phyloP scores from a whole-genome alignment of 2,113 vertebrate genomes.

The Odontesthes bonariensis region DNA sequence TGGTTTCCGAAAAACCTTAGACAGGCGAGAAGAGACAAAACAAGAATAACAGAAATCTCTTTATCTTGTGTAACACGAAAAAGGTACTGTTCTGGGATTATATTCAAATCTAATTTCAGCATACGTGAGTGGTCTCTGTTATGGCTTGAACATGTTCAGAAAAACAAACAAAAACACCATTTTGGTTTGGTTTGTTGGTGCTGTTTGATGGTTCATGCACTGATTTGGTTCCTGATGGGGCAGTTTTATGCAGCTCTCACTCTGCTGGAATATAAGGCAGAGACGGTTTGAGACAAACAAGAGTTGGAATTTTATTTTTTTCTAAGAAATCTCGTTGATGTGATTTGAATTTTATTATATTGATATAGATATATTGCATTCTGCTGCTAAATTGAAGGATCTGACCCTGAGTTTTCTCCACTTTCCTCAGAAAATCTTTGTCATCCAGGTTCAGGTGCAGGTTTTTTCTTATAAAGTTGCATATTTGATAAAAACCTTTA shows the following conservation, averaged over 20 bases:
- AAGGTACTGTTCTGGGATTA: neutral
- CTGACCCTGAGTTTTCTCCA: neutral
- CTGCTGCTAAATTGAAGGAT: no score
- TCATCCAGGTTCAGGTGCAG: neutral
- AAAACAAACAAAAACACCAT: neutral
- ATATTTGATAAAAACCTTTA: neutral
- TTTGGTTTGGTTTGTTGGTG: neutral
- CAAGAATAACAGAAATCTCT: constrained; percentile 4
- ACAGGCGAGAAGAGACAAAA: neutral
- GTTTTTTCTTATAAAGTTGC: neutral
- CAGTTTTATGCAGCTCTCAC: neutral
- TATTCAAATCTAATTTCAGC: neutral
- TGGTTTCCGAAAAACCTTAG: neutral
- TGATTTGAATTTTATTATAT: no score
- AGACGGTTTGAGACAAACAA: neutral
- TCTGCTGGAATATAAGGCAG: neutral
- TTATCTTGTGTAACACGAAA: neutral
- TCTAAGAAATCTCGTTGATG: no score
- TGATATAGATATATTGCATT: no score
- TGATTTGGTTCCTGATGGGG: neutral
- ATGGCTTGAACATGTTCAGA: no score
- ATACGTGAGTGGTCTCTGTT: no score
- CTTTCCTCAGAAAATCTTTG: neutral
- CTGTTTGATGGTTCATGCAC: neutral
- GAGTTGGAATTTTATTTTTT: no score